Evolutionary conservation across 2,888 invertebrate genomes (phyloP).

Genomic region (Ditylenchus weischeri): DNA sequence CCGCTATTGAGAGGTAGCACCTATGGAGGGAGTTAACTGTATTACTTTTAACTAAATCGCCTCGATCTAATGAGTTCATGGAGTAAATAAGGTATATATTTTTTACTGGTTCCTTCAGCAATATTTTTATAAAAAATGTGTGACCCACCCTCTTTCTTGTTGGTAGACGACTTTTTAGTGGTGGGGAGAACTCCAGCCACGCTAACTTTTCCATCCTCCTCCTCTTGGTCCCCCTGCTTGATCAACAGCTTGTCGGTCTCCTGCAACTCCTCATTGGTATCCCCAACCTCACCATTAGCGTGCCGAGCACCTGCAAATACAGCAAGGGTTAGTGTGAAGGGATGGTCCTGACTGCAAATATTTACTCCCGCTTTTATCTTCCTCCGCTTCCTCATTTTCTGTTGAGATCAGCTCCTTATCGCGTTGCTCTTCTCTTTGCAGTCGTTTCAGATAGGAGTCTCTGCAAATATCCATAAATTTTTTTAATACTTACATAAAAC

Average conservation of each 20-base stretch:
- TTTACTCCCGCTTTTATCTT: neutral
- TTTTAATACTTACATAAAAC: neutral
- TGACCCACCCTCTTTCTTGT: constrained; percentile 79
- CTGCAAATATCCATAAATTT: constrained; percentile 16
- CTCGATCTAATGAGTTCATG: too few relatives aligned
- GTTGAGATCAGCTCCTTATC: constrained; percentile 8
- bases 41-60: too few relatives aligned
- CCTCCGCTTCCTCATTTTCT: neutral
- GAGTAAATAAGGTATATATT: too few relatives aligned
- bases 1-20: too few relatives aligned
- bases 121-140: neutral
- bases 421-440: constrained; percentile 49
- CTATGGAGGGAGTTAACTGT: too few relatives aligned
- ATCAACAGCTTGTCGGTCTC: constrained; percentile 76
- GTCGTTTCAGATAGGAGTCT: constrained; percentile 53
- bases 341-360: neutral
- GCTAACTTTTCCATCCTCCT: constrained; percentile 65
- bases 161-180: constrained; percentile 66
- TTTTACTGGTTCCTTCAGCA: too few relatives aligned
- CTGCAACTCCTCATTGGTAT: constrained; percentile 63
- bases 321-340: neutral
- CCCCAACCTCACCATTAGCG: constrained; percentile 15
- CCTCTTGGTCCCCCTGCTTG: constrained; percentile 60
- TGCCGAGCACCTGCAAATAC: neutral
- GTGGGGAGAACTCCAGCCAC: constrained; percentile 11